phyloP scores from a whole-genome alignment of 2,113 vertebrate genomes.

The Crotalus viridis region DNA sequence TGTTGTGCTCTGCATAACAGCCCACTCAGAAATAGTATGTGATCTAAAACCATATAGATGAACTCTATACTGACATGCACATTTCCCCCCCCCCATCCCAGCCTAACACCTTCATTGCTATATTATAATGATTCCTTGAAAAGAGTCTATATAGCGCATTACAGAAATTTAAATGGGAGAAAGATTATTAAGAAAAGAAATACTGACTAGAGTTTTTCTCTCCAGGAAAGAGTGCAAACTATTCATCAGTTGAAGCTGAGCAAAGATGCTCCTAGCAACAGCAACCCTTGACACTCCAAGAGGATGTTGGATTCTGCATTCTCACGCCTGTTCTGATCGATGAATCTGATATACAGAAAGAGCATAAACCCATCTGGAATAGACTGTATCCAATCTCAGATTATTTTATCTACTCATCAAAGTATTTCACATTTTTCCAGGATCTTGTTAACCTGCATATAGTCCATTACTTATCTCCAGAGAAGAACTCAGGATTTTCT shows the following conservation, averaged over 20 bases:
- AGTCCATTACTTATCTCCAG: not conserved
- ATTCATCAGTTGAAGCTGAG: not conserved
- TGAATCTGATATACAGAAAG: not conserved
- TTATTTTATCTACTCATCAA: not conserved
- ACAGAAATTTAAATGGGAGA: not conserved
- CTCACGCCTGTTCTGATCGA: not conserved
- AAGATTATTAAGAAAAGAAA: not conserved
- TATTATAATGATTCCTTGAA: not conserved
- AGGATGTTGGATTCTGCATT: not conserved
- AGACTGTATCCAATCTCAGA: not conserved
- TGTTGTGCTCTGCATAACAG: not conserved
- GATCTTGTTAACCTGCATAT: not conserved
- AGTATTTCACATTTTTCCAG: not conserved
- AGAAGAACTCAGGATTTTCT: not conserved
- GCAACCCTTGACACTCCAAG: not conserved
- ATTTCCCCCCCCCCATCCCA: not conserved
- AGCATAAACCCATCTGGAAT: not conserved
- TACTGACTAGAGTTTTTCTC: not conserved
- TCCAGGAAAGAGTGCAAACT: not conserved
- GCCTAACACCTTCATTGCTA: not conserved
- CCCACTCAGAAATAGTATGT: not conserved
- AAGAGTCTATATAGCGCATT: not conserved
- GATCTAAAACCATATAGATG: not conserved
- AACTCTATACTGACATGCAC: not conserved
- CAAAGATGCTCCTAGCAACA: not conserved